Evolutionary conservation across 2,797 vertebrate genomes (phyloP).

Genomic region (Falco peregrinus): DNA sequence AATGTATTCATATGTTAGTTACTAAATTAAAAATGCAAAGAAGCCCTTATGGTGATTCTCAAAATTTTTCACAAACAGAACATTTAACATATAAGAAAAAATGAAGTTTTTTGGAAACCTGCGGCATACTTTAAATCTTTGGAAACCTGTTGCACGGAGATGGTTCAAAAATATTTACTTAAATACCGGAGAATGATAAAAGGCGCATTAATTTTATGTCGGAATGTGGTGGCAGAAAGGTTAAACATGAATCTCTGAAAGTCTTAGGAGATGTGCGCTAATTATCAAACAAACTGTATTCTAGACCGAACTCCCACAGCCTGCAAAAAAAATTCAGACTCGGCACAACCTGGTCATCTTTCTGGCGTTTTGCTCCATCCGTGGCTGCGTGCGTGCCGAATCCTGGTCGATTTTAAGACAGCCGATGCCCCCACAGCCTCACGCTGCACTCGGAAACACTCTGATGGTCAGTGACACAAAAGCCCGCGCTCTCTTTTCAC

Average conservation of each 20-base stretch:
- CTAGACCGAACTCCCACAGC: constrained; percentile 46
- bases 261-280: constrained; percentile 69
- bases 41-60: constrained; percentile 99
- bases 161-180: constrained; percentile 70
- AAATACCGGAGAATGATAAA: constrained; percentile 65
- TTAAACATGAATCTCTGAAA: constrained; percentile 60
- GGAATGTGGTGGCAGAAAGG: constrained; percentile 70
- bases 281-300: constrained; percentile 68
- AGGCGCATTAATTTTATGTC: constrained; percentile 62
- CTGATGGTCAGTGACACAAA: not conserved
- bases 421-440: not conserved
- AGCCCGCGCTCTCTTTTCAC: not conserved
- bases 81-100: constrained; percentile 89
- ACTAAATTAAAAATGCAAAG: constrained; percentile 99
- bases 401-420: accelerated
- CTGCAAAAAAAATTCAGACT: not conserved
- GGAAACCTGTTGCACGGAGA: constrained; percentile 81
- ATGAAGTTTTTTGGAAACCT: constrained; percentile 74
- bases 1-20: constrained; percentile 99
- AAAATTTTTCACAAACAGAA: constrained; percentile 95
- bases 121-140: constrained; percentile 70
- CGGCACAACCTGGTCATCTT: constrained; percentile 14
- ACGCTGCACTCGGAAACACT: not conserved
- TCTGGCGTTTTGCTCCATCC: not conserved
- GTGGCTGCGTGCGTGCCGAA: not conserved